Evolutionary conservation across 2,888 invertebrate species (phyloP).

Genomic region (Bruchidius siliquastri): DNA sequence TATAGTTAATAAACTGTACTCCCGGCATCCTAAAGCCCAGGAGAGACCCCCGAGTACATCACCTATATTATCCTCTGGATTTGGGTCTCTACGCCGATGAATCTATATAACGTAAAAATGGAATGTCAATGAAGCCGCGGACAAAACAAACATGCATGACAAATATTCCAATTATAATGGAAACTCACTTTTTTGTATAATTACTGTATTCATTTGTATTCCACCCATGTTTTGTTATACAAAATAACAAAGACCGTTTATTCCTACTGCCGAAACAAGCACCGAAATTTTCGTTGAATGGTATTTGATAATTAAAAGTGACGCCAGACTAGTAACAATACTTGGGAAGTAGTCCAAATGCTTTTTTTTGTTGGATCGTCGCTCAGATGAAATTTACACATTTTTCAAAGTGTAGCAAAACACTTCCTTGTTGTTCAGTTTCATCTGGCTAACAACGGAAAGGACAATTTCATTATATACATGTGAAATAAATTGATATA

Average conservation of each 20-base stretch:
- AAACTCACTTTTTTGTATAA: neutral
- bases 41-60: no score
- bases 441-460: neutral
- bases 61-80: no score
- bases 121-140: no score
- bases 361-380: neutral
- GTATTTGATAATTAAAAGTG: neutral
- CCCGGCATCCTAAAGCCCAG: no score
- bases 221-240: neutral
- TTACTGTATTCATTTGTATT: neutral
- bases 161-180: neutral
- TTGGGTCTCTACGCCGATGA: no score
- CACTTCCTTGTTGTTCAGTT: neutral
- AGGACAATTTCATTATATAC: neutral
- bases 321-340: neutral
- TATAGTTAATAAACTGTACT: no score
- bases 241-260: neutral
- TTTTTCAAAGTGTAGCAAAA: neutral
- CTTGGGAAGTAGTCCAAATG: neutral
- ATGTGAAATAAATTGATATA: neutral
- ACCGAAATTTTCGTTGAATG: neutral
- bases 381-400: neutral
- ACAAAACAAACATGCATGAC: neutral
- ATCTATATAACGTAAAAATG: no score
- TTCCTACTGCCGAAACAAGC: neutral